A percentile compares a stretch with the other conserved stretches of the same genome.
phyloP scores from a whole-genome alignment of 2,888 invertebrate species.

The Leptopilina drosophilae region DNA sequence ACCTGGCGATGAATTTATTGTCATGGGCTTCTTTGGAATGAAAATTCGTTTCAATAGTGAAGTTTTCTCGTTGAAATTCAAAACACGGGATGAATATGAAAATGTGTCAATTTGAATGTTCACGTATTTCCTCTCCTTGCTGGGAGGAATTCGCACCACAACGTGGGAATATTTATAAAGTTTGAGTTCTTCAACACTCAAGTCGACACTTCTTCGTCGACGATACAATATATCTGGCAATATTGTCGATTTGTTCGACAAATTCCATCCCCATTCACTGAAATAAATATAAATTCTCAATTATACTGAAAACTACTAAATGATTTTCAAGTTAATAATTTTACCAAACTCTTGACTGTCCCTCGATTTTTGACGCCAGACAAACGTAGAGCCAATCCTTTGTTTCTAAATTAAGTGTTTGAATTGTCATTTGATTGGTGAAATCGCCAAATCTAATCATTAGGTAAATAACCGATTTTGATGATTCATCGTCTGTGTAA shows the following conservation, averaged over 20 bases:
- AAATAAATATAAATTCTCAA: no score
- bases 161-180: constrained; percentile 83
- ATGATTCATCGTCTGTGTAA: constrained; percentile 79
- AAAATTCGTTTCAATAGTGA: constrained; percentile 49
- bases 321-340: no score
- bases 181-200: constrained; percentile 82
- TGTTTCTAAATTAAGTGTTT: constrained; percentile 83
- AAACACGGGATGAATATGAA: constrained; percentile 45
- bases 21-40: constrained; percentile 49
- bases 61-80: constrained; percentile 48
- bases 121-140: constrained; percentile 54
- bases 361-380: constrained; percentile 80
- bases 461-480: constrained; percentile 78
- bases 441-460: constrained; percentile 82
- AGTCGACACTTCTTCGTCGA: constrained; percentile 77
- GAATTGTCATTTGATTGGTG: constrained; percentile 81
- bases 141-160: constrained; percentile 82
- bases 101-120: constrained; percentile 57
- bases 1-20: constrained; percentile 57
- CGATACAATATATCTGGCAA: constrained; percentile 77
- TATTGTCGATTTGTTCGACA: constrained; percentile 80
- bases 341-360: constrained; percentile 82
- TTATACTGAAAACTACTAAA: no score
- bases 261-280: constrained; percentile 79
- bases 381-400: constrained; percentile 90